A percentile compares a stretch with the other conserved stretches of the same genome.
These are phyloP conservation scores for Rachycentron canadum DNA, from an alignment of 2,797 vertebrate species.

Conservation along the genomic window DNA sequence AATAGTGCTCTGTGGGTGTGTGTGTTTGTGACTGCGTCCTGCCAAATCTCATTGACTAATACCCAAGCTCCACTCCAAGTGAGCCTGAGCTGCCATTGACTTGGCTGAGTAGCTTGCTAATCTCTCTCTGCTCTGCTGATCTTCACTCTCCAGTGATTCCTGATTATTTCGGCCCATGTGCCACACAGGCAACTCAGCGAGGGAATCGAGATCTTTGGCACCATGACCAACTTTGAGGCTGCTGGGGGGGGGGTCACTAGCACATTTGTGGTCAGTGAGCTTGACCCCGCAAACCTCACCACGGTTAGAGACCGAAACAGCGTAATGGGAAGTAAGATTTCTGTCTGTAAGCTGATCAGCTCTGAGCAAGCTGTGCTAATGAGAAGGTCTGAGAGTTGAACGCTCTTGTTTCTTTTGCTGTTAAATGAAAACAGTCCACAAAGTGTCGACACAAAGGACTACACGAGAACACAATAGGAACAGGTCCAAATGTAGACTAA, in stretches of 20 bases:
- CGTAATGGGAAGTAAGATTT: constrained; percentile 35
- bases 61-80: constrained; percentile 59
- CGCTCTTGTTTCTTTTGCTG: not conserved
- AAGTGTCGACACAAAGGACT: constrained; percentile 17
- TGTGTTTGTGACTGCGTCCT: constrained; percentile 31
- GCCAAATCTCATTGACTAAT: constrained; percentile 76
- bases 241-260: constrained; percentile 1
- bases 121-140: constrained; percentile 66
- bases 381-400: constrained; percentile 14
- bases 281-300: constrained; percentile 19
- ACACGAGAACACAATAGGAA: constrained; percentile 20
- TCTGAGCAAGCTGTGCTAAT: constrained; percentile 26
- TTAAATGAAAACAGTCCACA: constrained; percentile 11
- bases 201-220: constrained; percentile 34
- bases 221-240: constrained; percentile 8
- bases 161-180: constrained; percentile 65
- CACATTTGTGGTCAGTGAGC: constrained; percentile 18
- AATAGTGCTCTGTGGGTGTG: constrained; percentile 39
- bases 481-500: constrained; percentile 34
- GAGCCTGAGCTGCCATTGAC: constrained; percentile 57
- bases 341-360: constrained; percentile 43
- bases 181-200: constrained; percentile 23
- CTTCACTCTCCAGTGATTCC: constrained; percentile 67
- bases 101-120: constrained; percentile 68
- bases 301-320: not conserved